Conservation (phyloP, 1,140 invertebrate species). For the Zeugodacus cucurbitae region DNA sequence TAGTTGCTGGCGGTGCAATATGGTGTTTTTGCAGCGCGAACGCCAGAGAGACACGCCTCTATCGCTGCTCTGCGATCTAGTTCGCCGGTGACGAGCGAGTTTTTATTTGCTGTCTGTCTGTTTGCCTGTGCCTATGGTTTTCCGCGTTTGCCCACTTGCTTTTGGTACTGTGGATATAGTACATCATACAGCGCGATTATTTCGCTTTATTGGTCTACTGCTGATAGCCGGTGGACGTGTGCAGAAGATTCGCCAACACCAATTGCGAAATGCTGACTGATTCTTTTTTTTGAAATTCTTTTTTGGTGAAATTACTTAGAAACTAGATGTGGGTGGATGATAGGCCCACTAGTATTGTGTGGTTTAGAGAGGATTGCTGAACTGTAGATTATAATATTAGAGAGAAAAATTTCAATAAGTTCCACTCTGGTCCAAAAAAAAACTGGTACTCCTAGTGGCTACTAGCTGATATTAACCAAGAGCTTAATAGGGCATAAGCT, state of each 20-base stretch:
- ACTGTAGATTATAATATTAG: neutral
- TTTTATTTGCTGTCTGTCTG: constrained; percentile 16
- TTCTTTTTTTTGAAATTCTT: neutral
- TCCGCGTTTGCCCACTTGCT: neutral
- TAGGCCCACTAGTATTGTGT: neutral
- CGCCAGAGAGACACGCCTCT: neutral
- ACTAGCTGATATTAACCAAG: too few relatives aligned
- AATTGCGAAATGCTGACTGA: neutral
- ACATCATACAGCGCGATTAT: neutral
- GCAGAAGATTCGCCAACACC: neutral
- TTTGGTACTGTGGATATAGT: too few relatives aligned
- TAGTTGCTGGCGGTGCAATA: neutral
- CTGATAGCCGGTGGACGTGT: neutral
- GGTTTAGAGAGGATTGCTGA: neutral
- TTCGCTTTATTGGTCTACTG: neutral
- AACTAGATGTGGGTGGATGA: neutral
- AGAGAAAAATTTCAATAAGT: too few relatives aligned
- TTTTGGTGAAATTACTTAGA: constrained; percentile 10
- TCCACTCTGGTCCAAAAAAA: too few relatives aligned
- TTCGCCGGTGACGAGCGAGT: constrained; percentile 14
- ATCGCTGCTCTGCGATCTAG: neutral
- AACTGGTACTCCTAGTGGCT: too few relatives aligned
- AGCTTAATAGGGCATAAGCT: too few relatives aligned
- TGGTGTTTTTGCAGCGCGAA: neutral
- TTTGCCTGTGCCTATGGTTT: neutral